Percentiles rank a stretch among this genome's conserved stretches.
phyloP scores from a whole-genome alignment of 2,888 invertebrate species.

The Vesta saturnalis region DNA sequence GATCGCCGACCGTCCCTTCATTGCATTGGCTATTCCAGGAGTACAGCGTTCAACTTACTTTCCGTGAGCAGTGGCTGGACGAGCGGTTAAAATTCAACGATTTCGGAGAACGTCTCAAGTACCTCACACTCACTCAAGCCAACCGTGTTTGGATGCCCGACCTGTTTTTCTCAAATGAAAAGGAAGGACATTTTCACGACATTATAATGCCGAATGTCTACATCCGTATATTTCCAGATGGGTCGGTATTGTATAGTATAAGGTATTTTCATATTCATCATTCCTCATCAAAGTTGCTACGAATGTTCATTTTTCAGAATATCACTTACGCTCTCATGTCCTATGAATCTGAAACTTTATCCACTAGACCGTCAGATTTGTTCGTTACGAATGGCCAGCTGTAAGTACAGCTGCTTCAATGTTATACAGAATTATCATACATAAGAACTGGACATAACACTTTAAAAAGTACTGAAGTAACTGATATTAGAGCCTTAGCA shows the following conservation, averaged over 20 bases:
- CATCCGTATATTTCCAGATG: slow-evolving; percentile 94
- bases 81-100: slow-evolving; percentile 91
- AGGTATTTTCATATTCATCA: slow-evolving; percentile 63
- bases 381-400: slow-evolving; percentile 95
- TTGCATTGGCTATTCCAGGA: slow-evolving; percentile 74
- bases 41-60: slow-evolving; percentile 97
- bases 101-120: slow-evolving; percentile 87
- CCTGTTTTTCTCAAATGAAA: slow-evolving; percentile 97
- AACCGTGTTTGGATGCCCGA: slow-evolving; percentile 99
- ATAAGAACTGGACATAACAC: slow-evolving; percentile 24
- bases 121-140: slow-evolving; percentile 92
- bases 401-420: slow-evolving; percentile 72
- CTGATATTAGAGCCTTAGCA: background rate
- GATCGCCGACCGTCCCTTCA: slow-evolving; percentile 29
- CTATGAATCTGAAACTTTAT: slow-evolving; percentile 97
- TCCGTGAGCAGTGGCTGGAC: slow-evolving; percentile 97
- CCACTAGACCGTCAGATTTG: slow-evolving; percentile 96
- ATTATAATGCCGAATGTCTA: slow-evolving; percentile 98
- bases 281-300: slow-evolving; percentile 16
- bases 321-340: slow-evolving; percentile 94
- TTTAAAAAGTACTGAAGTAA: slow-evolving; percentile 29
- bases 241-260: slow-evolving; percentile 95
- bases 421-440: slow-evolving; percentile 35
- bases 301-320: slow-evolving; percentile 71
- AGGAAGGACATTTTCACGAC: slow-evolving; percentile 96